Evolutionary conservation across 2,888 invertebrate genomes (phyloP), one percentile per base, ranked within the genome.

Genomic region (Fragum fragum): DNA sequence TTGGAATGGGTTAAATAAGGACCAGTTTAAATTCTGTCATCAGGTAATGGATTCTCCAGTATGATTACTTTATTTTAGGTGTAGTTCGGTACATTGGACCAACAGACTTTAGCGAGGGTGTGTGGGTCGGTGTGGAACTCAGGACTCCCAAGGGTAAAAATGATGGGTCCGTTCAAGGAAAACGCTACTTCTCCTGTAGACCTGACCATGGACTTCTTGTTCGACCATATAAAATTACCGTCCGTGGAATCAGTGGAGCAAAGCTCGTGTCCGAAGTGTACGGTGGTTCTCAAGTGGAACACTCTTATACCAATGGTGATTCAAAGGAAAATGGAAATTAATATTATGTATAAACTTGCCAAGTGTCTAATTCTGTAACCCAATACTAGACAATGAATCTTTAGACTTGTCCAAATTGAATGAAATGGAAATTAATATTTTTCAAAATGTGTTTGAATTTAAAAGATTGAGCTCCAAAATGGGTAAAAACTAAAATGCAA

Each of bases 81-180:
- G 87, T 92, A 18, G 92, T 95, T 18, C 89, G 93, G 32, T 95
- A 94, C 86, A 94, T 95, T 74, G 95, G 95, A 63, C 91, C 93
- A 5, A 94, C 95, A 23, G 94, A 95, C 47, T 95, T 95, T 87
- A 94, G 95, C n/a, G 95, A 95, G 28, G 95, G 95, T 3, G 90
- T 94, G 11, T 95, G 95, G 95, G 91, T 95, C 16, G 95, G 95
- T 5, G 93, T 95, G 23, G 95, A 95, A 87, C 90, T 95, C 66
- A 87, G 95, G 52, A 91, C 93, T 29, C 90, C 95, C 1, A 93
- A 93, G 77, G 94, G 94, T 66, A 93, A 93, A 83, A 94, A 94
- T 80, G 94, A 94, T 75, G 94, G 94, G 7, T 86, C 87, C n/a
- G 94, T 94, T 2, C 92, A 92, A 66, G 94, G 94, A 28, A 91